phyloP scores from a whole-genome alignment of 2,113 vertebrate species.

The Antennarius striatus region DNA sequence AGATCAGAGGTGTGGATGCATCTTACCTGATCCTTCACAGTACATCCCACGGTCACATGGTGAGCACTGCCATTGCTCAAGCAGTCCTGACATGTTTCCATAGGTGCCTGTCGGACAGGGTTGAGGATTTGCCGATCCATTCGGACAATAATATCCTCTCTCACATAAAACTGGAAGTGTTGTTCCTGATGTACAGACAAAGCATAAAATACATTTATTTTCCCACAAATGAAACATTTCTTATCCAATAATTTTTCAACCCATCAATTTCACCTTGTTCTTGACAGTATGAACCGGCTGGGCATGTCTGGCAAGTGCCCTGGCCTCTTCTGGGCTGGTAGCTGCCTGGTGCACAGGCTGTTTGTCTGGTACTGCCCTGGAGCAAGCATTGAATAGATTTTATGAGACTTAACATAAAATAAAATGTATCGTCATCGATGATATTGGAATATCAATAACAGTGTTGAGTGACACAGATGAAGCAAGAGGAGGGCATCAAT shows the following conservation, averaged over 20 bases:
- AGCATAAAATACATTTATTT: background rate
- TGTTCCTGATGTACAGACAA: slow-evolving; percentile 57
- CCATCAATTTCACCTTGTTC: slow-evolving; percentile 70
- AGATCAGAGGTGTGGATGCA: slow-evolving; percentile 1
- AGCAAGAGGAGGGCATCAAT: slow-evolving; percentile 1
- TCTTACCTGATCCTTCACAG: slow-evolving; percentile 76
- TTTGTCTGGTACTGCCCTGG: slow-evolving; percentile 76
- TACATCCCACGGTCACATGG: slow-evolving; percentile 78
- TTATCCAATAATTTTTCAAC: background rate
- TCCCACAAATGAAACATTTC: background rate
- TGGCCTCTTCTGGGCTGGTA: slow-evolving; percentile 82
- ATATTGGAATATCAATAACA: slow-evolving; percentile 5
- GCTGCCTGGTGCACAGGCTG: slow-evolving; percentile 79
- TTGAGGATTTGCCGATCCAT: slow-evolving; percentile 61
- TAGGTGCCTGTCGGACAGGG: slow-evolving; percentile 80
- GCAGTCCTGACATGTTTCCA: slow-evolving; percentile 73
- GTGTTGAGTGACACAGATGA: slow-evolving; percentile 1
- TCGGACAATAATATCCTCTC: slow-evolving; percentile 79
- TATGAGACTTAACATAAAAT: slow-evolving; percentile 25
- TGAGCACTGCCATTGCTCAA: slow-evolving; percentile 67
- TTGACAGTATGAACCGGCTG: slow-evolving; percentile 84
- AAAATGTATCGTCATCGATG: slow-evolving; percentile 8
- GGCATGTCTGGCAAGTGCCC: slow-evolving; percentile 81
- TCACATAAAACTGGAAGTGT: slow-evolving; percentile 67
- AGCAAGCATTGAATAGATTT: slow-evolving; percentile 29